Percentiles rank a stretch among this genome's conserved stretches.
Conservation (phyloP, 1,140 invertebrate genomes). For the Nautilus pompilius region DNA sequence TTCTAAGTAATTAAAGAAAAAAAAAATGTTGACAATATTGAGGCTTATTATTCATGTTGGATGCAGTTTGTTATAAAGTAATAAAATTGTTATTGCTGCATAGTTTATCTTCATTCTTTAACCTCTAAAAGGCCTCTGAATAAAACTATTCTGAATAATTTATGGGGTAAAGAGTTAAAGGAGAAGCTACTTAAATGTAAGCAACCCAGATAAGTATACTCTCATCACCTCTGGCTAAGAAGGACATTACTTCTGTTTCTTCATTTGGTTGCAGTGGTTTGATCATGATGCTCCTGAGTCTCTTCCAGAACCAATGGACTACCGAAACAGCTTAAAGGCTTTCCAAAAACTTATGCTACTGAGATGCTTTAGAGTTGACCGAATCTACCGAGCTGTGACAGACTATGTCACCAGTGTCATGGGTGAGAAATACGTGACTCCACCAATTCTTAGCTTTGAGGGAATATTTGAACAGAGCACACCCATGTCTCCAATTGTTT, state of each 20-base stretch:
- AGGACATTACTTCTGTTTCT: not conserved
- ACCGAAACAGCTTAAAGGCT: slow-evolving; percentile 61
- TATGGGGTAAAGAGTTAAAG: not conserved
- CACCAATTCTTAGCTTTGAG: slow-evolving; percentile 76
- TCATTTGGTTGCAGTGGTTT: slow-evolving; percentile 70
- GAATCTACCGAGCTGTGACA: slow-evolving; percentile 75
- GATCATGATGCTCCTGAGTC: slow-evolving; percentile 76
- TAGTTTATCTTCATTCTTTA: too few species aligned
- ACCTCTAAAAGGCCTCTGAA: too few species aligned
- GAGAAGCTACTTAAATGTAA: not conserved
- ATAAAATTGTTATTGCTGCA: too few species aligned
- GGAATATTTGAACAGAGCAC: slow-evolving; percentile 79
- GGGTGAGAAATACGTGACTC: slow-evolving; percentile 81
- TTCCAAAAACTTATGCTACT: slow-evolving; percentile 79
- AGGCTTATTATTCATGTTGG: too few species aligned
- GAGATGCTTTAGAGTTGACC: slow-evolving; percentile 80
- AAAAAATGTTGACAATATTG: too few species aligned
- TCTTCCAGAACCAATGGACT: slow-evolving; percentile 65
- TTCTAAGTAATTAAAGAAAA: too few species aligned
- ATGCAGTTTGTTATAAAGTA: too few species aligned
- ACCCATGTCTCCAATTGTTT: slow-evolving; percentile 75
- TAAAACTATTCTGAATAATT: not conserved
- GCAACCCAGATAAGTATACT: not conserved
- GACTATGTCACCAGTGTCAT: slow-evolving; percentile 76
- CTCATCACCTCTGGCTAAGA: too few species aligned